Evolutionary conservation across 2,113 vertebrate species (phyloP), one percentile per base, ranked within the genome.

Genomic region (Sylvietta virens): DNA sequence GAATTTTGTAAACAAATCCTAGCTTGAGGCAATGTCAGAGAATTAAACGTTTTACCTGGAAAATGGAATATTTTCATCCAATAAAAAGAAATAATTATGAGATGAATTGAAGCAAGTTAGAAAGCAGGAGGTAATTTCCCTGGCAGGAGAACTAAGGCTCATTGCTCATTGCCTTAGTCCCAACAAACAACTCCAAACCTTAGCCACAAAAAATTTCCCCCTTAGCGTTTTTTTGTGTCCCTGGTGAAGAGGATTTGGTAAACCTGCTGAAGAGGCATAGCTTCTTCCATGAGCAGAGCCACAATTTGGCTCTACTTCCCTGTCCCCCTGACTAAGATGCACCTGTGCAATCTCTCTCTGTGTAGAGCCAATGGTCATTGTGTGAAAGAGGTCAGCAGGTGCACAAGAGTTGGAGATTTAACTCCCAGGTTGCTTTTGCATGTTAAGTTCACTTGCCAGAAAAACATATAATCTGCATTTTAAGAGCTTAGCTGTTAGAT

Each of bases 321-420:
- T n/a, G 54, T 27, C 47, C 40, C 51, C 17, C 28, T 51, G 16
- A 71, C 30, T 31, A 20, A 44, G 60, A 64, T 0, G 0, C 1
- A 4, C 12, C n/a, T 3, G 3, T 19, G 19, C 47, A 18, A 19
- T 24, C n/a, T 6, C 28, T 61, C 37, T 61, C 33, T 1, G 0
- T 16, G 17, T 28, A 53, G 21, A 74, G 26, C 14, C 69, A 17
- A 3, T 4, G 39, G 26, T 27, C 44, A 22, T 2, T 19, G 26
- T 30, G 42, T 35, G 17, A n/a, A 69, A 66, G 58, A 65, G 31
- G 28, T 57, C 54, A 81, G 81, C 26, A 86, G n/a, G n/a, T 3
- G 4, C 30, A 67, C 26, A 54, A 22, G 31, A 53, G 13, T 0
- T 44, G 9, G 22, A 84, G 11, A 78, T 70, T 65, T 37, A 65